These are phyloP conservation scores for Cylloceria caligata DNA, from an alignment of 2,888 invertebrate species.

Conservation along the genomic window DNA sequence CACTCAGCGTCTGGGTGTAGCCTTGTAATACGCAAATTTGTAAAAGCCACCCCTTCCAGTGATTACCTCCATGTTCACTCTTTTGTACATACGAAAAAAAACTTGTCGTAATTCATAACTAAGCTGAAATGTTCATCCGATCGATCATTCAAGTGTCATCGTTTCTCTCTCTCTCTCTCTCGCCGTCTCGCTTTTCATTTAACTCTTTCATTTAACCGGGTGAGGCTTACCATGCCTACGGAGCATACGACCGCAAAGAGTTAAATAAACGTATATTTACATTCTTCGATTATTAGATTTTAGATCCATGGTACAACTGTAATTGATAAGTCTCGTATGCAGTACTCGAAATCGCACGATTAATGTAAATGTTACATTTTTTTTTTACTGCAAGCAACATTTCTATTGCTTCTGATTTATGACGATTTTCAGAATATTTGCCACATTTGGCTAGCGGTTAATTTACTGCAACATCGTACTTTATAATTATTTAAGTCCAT, in stretches of 20 bases:
- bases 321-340: slow-evolving; percentile 11
- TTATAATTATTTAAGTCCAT: slow-evolving; percentile 3
- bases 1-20: slow-evolving; percentile 82
- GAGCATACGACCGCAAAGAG: too few species aligned
- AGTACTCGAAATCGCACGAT: slow-evolving; percentile 13
- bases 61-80: slow-evolving; percentile 14
- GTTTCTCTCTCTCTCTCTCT: neutral
- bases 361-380: slow-evolving; percentile 14
- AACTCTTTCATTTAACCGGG: too few species aligned
- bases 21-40: neutral
- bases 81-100: slow-evolving; percentile 42
- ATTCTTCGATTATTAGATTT: slow-evolving; percentile 24
- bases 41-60: slow-evolving; percentile 10
- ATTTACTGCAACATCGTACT: slow-evolving; percentile 8
- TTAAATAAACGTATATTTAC: neutral
- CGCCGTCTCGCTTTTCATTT: neutral
- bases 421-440: slow-evolving; percentile 3
- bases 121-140: slow-evolving; percentile 30
- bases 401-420: slow-evolving; percentile 7
- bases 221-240: too few species aligned
- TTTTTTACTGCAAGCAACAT: neutral
- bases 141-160: slow-evolving; percentile 44
- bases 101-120: slow-evolving; percentile 26
- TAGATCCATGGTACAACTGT: slow-evolving; percentile 20
- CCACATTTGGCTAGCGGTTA: neutral